A percentile compares a stretch with the other conserved stretches of the same genome.
Conservation (phyloP, 2,797 vertebrate species). For the Phataginus tetradactyla region DNA sequence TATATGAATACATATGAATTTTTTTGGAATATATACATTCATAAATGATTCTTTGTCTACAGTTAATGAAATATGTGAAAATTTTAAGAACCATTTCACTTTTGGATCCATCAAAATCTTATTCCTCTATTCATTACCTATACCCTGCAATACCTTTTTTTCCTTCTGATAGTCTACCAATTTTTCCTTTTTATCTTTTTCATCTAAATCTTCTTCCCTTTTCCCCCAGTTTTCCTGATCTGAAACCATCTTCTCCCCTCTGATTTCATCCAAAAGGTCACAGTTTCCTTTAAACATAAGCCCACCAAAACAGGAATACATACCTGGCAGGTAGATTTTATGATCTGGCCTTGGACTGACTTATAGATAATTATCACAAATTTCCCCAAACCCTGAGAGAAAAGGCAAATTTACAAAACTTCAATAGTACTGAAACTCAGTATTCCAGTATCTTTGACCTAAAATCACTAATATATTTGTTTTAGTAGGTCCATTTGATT, state of each 20-base stretch:
- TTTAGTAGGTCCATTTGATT: not conserved
- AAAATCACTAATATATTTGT: not conserved
- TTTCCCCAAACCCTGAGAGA: not conserved
- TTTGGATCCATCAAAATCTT: not conserved
- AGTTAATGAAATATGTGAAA: not conserved
- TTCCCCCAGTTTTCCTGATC: not conserved
- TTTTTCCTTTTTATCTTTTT: not conserved
- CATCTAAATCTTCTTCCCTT: not conserved
- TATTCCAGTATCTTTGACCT: not conserved
- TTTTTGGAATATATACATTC: not conserved
- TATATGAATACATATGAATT: not conserved
- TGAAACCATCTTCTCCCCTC: not conserved
- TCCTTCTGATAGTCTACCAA: not conserved
- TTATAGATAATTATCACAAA: not conserved
- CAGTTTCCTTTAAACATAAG: not conserved
- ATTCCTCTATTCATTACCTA: not conserved
- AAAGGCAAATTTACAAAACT: not conserved
- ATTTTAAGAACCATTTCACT: not conserved
- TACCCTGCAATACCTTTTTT: not conserved
- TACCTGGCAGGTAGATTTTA: not conserved
- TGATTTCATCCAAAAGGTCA: not conserved
- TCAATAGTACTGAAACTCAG: not conserved
- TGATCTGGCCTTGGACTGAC: not conserved
- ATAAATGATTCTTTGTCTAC: not conserved
- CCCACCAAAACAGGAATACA: not conserved